Evolutionary conservation across 1,140 invertebrate genomes (phyloP).

Genomic region (Eupeodes corollae): DNA sequence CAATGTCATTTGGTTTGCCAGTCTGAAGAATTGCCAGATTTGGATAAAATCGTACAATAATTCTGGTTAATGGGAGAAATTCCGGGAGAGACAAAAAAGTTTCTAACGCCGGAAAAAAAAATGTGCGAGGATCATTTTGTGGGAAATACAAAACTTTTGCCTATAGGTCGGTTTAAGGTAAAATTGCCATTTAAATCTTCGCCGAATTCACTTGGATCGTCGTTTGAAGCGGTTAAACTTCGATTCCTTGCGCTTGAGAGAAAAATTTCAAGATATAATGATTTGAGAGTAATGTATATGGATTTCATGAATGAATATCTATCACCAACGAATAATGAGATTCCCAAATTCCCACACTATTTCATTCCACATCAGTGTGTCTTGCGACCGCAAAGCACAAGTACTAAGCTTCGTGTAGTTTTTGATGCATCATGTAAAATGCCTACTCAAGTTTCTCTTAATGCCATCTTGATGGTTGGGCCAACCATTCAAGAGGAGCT

Average conservation of each 20-base stretch:
- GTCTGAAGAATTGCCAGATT: not conserved
- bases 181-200: constrained; percentile 12
- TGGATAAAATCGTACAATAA: constrained; percentile 1
- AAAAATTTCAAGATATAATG: constrained; percentile 18
- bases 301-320: constrained; percentile 28
- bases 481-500: constrained; percentile 9
- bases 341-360: constrained; percentile 9
- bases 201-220: constrained; percentile 20
- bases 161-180: constrained; percentile 11
- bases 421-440: constrained; percentile 4
- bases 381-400: constrained; percentile 1
- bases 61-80: constrained; percentile 30
- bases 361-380: constrained; percentile 13
- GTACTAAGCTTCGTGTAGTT: constrained; percentile 9
- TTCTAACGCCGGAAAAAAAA: constrained; percentile 6
- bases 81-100: constrained; percentile 1
- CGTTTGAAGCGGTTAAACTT: constrained; percentile 15
- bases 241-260: constrained; percentile 21
- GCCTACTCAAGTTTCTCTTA: constrained; percentile 10
- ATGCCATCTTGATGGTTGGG: constrained; percentile 5
- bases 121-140: constrained; percentile 8
- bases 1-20: not conserved
- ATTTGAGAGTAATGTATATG: constrained; percentile 8
- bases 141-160: constrained; percentile 1
- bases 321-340: constrained; percentile 18